phyloP scores from a whole-genome alignment of 2,797 vertebrate species.

The Holocentrus rufus region DNA sequence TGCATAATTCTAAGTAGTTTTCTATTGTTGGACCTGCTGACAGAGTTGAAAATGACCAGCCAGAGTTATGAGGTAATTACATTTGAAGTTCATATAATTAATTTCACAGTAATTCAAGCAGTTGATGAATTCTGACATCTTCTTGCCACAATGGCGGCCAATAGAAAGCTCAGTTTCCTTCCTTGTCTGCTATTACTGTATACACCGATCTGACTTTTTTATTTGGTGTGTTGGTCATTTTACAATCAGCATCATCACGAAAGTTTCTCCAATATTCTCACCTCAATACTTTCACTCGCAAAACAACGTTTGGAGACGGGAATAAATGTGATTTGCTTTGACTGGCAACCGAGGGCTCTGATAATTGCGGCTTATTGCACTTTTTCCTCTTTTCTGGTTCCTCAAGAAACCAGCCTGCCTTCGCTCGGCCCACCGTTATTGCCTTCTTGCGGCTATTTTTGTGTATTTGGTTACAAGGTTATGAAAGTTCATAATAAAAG shows the following conservation, averaged over 20 bases:
- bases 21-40: neutral
- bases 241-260: neutral
- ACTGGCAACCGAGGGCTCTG: constrained; percentile 55
- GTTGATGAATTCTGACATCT: too few relatives aligned
- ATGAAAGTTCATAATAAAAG: constrained; percentile 59
- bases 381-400: constrained; percentile 52
- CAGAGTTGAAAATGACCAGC: neutral
- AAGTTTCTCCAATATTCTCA: constrained; percentile 43
- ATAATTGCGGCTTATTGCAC: constrained; percentile 73
- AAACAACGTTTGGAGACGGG: constrained; percentile 48
- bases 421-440: constrained; percentile 56
- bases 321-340: constrained; percentile 66
- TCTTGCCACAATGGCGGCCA: too few relatives aligned
- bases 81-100: neutral
- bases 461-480: constrained; percentile 62
- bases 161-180: neutral
- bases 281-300: constrained; percentile 44
- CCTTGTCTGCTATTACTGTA: neutral
- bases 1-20: neutral
- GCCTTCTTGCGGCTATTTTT: constrained; percentile 54
- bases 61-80: neutral
- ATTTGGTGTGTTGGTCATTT: constrained; percentile 2
- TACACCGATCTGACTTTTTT: too few relatives aligned
- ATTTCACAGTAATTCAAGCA: too few relatives aligned
- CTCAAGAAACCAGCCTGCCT: constrained; percentile 21